Evolutionary conservation across 2,113 vertebrate species (phyloP).

Genomic region (Dendropsophus ebraccatus): DNA sequence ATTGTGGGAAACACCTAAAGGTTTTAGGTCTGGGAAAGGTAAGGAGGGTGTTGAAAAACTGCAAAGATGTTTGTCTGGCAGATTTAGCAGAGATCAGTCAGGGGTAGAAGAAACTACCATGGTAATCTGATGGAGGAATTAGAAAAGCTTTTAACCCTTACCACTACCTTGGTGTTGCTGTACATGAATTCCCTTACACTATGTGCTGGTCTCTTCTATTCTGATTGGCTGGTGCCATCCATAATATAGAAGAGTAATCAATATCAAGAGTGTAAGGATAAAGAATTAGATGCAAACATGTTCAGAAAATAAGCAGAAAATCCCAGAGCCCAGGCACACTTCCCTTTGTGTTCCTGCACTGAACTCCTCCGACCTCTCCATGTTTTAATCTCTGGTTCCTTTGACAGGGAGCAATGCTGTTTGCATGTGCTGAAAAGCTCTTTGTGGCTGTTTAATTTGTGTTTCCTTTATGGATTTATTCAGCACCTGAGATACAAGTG

Average conservation of each 20-base stretch:
- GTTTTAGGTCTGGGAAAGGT: too few species aligned
- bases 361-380: constrained; percentile 18
- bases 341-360: constrained; percentile 29
- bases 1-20: too few species aligned
- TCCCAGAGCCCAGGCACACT: not conserved
- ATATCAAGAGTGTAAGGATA: constrained; percentile 6
- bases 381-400: constrained; percentile 44
- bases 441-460: constrained; percentile 44
- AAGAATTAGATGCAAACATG: not conserved
- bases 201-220: too few species aligned
- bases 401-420: constrained; percentile 24
- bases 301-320: constrained; percentile 20
- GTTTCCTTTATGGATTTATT: constrained; percentile 36
- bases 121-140: too few species aligned
- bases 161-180: too few species aligned
- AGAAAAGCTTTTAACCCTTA: too few species aligned
- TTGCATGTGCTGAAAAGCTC: constrained; percentile 33
- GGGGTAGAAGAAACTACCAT: too few species aligned
- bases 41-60: too few species aligned
- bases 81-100: too few species aligned
- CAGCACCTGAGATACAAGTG: constrained; percentile 30
- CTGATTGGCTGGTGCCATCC: too few species aligned
- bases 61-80: too few species aligned
- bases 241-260: constrained; percentile 12
- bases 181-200: too few species aligned